Base-by-base conservation (phyloP, 1,140 invertebrate genomes). In the Bombus confusus region DNA sequence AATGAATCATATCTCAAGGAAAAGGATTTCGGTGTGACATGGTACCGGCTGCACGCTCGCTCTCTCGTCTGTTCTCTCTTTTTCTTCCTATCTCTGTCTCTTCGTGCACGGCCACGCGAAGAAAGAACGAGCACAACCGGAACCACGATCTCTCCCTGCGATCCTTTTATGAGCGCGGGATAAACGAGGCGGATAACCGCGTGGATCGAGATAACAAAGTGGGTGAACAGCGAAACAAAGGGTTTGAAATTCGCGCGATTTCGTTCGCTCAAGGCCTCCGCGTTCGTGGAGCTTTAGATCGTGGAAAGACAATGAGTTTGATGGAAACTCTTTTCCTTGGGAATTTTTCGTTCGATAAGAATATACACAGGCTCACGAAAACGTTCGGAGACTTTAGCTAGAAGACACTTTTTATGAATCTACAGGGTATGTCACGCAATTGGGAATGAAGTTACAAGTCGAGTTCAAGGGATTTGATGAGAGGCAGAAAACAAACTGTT, bases 1-100 rank as follows among this genome's bases (percentile, higher is more conserved):
- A 92, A 95, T 94, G 92, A 94, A 94, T 94, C 94, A 94, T 93
- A 91, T 75, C 87, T 76, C 89, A 87, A 43, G 83, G 82, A 88
- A 90, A 91, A 91, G 87, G 89, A 91, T 91, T 91, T 91, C 87
- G 89, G 87, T 87, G 90, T 87, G 89, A 90, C 90, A 90, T 85
- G 86, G 88, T 84, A 84, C 84, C 81, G 78, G 75, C 57, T 59
- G 78, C 74, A 68, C 80, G 82, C 34, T 78, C 28, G 59, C 39
- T 37, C 57, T 8, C 9, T 41, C 75, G 47, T 59, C 74, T 18
- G 3, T 59, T 34, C 57, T 59, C 52, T 52, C n/a, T 34, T 13
- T 47, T 25, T 25, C 37, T 37, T 4, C 8, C 13, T n/a, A 25
- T 28, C 13, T 22, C 25, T 22, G 10, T 78, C 75, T 37, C 71